Conservation (phyloP, 1,140 invertebrate species). For the Saccostrea glomerata region DNA sequence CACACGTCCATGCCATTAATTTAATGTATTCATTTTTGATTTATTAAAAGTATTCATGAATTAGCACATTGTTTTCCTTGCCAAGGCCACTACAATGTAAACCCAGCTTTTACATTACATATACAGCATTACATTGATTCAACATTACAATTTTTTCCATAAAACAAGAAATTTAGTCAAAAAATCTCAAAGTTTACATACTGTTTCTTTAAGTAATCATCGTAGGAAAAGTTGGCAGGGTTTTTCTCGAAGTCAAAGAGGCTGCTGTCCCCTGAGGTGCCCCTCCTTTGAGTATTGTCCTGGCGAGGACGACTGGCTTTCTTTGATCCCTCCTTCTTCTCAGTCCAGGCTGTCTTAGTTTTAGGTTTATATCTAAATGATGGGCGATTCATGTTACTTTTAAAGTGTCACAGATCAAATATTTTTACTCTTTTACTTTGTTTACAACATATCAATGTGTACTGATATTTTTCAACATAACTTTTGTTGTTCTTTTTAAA, state of each 20-base stretch:
- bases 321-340: neutral
- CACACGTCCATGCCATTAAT: too few species aligned
- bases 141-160: neutral
- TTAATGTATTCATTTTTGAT: too few species aligned
- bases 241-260: conserved; percentile 56
- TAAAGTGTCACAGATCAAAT: too few species aligned
- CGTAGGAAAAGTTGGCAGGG: conserved; percentile 61
- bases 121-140: too few species aligned
- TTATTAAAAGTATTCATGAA: too few species aligned
- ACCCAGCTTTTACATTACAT: too few species aligned
- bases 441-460: too few species aligned
- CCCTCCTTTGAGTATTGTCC: conserved; percentile 32
- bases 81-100: too few species aligned
- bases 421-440: too few species aligned
- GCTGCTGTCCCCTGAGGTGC: conserved; percentile 29
- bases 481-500: too few species aligned
- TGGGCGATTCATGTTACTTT: neutral
- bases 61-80: too few species aligned
- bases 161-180: neutral
- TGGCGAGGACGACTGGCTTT: conserved; percentile 39
- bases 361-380: conserved; percentile 23
- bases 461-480: too few species aligned
- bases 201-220: conserved; percentile 64
- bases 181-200: conserved; percentile 44
- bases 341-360: conserved; percentile 45